Base-by-base conservation (phyloP, 2,888 invertebrate genomes). In the Bimastos eiseni region DNA sequence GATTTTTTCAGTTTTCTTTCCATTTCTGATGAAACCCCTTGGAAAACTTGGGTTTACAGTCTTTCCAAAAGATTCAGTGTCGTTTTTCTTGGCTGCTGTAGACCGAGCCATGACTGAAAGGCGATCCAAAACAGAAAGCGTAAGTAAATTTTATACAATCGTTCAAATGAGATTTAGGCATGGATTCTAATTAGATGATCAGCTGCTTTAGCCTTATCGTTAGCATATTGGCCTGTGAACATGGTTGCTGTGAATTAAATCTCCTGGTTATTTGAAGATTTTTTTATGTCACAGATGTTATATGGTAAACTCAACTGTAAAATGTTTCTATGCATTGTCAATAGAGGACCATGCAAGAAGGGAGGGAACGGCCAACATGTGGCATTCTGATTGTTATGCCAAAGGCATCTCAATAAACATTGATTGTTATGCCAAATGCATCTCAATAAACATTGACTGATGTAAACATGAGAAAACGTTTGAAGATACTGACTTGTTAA, bases 1-100 rank as follows among this genome's bases (percentile, higher is more conserved):
- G 33, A 49, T 33, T 90, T 84, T 41, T n/a, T n/a, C 90, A 90
- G 91, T 90, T 34, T 90, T 91, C 90, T 90, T 49, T 70, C 91
- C 91, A 86, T 86, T 44, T n/a, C 70, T 91, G 33, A 37, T 90
- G 36, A 84, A 88, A 36, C 90, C 88, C 33, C 70, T 90, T 19
- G 89, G 86, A 34, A 88, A 88, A 34, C 33, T 90, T n/a, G 91
- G 90, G 0, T 49, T 88, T 33, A 55, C 55, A 30, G 17, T 90
- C 30, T 55, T 91, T 86, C 41, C 90, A 33, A 90, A 41, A 38
- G 88, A 90, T 88, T 30, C 83, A 15, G 37, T 41, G 11, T 17
- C 30, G 5, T 91, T 90, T 55, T 91, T 91, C 37, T 4, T 88
- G 2, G 38, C 49, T 55, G 89, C 49, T 24, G 55, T 91, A 24